Conservation (phyloP, 2,888 invertebrate genomes). For the Lithophane semibrunnea region DNA sequence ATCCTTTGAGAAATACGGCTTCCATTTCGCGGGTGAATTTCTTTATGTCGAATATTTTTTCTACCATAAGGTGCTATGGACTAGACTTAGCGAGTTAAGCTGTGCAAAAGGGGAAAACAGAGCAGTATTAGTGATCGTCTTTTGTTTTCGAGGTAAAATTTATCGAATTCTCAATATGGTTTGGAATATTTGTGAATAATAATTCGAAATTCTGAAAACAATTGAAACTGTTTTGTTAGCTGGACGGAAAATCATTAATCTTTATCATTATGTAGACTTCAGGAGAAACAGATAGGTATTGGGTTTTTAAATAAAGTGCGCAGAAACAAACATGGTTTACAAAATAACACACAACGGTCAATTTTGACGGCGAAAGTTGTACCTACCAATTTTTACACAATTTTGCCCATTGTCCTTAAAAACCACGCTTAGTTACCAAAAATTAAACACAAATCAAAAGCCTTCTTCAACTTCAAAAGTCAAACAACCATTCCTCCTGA, state of each 20-base stretch:
- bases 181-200: neutral
- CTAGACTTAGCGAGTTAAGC: slow-evolving; percentile 27
- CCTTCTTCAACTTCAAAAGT: too few relatives aligned
- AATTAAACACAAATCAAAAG: neutral
- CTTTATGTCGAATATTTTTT: slow-evolving; percentile 58
- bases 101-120: slow-evolving; percentile 20
- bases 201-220: neutral
- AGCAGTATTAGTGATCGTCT: neutral
- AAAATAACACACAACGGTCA: neutral
- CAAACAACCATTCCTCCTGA: too few relatives aligned
- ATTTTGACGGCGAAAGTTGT: too few relatives aligned
- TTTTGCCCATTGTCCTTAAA: neutral
- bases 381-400: neutral
- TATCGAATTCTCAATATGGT: neutral
- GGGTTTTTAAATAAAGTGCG: neutral
- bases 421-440: too few relatives aligned
- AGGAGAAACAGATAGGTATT: neutral
- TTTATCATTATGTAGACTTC: neutral
- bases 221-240: neutral
- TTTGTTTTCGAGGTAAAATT: neutral
- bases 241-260: neutral
- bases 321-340: neutral
- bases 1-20: slow-evolving; percentile 60
- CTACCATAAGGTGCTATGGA: slow-evolving; percentile 37
- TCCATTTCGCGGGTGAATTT: slow-evolving; percentile 58